Conservation (phyloP, 2,888 invertebrate species). For the Yponomeuta plumbellus region DNA sequence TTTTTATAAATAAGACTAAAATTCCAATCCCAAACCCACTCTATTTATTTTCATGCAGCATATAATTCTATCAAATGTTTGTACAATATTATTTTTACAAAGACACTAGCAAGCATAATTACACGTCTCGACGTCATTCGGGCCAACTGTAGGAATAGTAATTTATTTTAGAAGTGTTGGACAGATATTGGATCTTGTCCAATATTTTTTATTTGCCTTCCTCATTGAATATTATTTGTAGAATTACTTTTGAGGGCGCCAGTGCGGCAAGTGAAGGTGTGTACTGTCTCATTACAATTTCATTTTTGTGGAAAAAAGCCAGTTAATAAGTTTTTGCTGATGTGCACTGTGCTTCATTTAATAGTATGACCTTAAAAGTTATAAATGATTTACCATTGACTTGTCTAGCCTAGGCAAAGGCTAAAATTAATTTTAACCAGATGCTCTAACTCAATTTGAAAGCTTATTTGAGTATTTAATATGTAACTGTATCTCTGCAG, state of each 20-base stretch:
- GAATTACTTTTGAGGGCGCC: conserved; percentile 8
- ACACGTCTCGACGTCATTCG: background rate
- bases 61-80: background rate
- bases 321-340: background rate
- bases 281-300: background rate
- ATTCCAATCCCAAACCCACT: background rate
- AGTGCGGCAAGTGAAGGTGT: conserved; percentile 12
- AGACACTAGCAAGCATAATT: background rate
- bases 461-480: background rate
- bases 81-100: background rate
- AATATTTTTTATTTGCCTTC: conserved; percentile 59
- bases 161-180: conserved; percentile 68
- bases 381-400: conserved; percentile 6
- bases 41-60: background rate
- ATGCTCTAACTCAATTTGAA: background rate
- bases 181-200: conserved; percentile 55
- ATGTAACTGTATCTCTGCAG: no score
- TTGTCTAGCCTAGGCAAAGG: background rate
- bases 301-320: background rate
- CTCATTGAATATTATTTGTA: conserved; percentile 37
- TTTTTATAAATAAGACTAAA: background rate
- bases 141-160: conserved; percentile 32
- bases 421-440: background rate
- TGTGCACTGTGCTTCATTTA: no score
- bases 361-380: background rate